These are phyloP conservation scores for Epinotia ramella DNA, from an alignment of 2,888 invertebrate species.

Conservation along the genomic window DNA sequence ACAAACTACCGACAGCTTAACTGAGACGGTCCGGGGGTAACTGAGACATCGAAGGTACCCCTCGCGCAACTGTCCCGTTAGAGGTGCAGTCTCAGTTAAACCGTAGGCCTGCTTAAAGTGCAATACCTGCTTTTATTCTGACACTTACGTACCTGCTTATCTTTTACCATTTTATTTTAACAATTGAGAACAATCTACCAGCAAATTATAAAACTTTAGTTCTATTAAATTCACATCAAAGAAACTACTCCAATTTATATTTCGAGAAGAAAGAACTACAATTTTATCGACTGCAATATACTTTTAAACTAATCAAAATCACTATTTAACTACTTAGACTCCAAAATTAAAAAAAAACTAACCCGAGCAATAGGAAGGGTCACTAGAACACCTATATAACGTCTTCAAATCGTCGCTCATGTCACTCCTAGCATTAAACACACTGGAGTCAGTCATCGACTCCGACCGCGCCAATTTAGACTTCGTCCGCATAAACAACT, in stretches of 20 bases:
- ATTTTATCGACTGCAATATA: too few relatives aligned
- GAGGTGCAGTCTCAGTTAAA: too few relatives aligned
- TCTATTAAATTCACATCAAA: background rate
- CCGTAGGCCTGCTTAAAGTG: too few relatives aligned
- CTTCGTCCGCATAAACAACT: constrained; percentile 57
- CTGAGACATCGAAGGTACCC: too few relatives aligned
- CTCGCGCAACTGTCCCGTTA: too few relatives aligned
- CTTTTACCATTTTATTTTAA: background rate
- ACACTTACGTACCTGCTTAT: background rate
- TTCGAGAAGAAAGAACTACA: too few relatives aligned
- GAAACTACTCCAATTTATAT: background rate
- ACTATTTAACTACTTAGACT: background rate
- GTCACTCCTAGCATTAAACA: constrained; percentile 42
- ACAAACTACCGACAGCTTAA: too few relatives aligned
- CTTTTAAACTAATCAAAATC: too few relatives aligned
- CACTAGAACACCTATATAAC: constrained; percentile 69
- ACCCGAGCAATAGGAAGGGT: constrained; percentile 66
- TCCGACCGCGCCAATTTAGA: constrained; percentile 53
- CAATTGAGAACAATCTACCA: background rate
- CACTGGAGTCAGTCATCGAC: constrained; percentile 56
- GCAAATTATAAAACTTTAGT: background rate
- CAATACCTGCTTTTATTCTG: background rate
- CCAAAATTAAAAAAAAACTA: constrained; percentile 50
- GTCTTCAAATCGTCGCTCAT: constrained; percentile 69
- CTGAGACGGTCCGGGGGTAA: too few relatives aligned